phyloP scores from a whole-genome alignment of 2,797 vertebrate species.

The Poeciliopsis paucimaculata region DNA sequence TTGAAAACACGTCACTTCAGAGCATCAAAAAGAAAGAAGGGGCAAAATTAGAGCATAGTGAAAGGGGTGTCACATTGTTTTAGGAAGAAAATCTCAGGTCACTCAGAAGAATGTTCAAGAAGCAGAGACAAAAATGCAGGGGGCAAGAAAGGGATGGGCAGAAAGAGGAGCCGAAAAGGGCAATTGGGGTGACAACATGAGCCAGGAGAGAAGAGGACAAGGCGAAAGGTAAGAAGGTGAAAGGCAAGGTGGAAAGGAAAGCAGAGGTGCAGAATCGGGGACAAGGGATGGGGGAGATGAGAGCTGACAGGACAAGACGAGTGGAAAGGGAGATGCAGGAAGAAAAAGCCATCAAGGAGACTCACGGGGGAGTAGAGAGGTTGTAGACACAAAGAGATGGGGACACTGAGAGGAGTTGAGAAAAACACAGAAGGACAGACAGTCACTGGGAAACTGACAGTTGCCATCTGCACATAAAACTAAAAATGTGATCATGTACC shows the following conservation, averaged over 20 bases:
- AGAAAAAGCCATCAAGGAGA: conserved; percentile 55
- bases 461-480: conserved; percentile 21
- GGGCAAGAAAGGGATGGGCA: conserved; percentile 41
- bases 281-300: conserved; percentile 51
- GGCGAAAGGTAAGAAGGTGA: conserved; percentile 54
- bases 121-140: conserved; percentile 38
- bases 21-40: not conserved
- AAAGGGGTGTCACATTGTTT: conserved; percentile 52
- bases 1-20: conserved; percentile 13
- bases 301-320: conserved; percentile 66
- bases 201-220: conserved; percentile 43
- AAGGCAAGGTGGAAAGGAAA: conserved; percentile 43
- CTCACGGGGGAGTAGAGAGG: conserved; percentile 46
- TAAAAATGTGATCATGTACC: conserved; percentile 19
- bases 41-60: conserved; percentile 10
- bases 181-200: conserved; percentile 67
- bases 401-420: conserved; percentile 28
- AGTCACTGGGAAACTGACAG: conserved; percentile 34
- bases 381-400: conserved; percentile 34
- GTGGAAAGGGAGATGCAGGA: conserved; percentile 51
- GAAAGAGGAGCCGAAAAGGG: conserved; percentile 51
- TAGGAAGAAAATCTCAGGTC: conserved; percentile 49
- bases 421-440: conserved; percentile 40
- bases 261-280: conserved; percentile 42
- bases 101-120: conserved; percentile 52